phyloP scores from a whole-genome alignment of 2,113 vertebrate genomes.

The Girardinichthys multiradiatus region DNA sequence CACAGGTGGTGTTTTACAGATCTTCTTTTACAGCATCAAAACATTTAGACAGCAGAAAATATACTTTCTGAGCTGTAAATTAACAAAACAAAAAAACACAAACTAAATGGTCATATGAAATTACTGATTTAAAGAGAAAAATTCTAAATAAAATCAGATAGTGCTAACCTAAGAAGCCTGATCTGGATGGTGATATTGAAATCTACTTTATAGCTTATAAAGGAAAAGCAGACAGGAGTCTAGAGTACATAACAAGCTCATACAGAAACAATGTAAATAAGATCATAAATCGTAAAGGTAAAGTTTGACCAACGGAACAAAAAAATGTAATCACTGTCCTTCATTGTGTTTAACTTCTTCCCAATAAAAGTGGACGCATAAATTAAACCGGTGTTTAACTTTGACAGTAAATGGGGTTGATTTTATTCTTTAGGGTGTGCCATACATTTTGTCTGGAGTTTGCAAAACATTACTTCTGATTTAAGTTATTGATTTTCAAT shows the following conservation, averaged over 20 bases:
- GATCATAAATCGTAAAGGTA: background rate
- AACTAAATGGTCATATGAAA: too few species aligned
- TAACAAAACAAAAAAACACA: background rate
- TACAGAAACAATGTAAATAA: too few species aligned
- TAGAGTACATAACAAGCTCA: background rate
- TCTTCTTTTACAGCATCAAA: background rate
- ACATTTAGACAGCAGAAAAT: too few species aligned
- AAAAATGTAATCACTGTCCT: background rate
- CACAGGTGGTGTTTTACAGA: conserved; percentile 48
- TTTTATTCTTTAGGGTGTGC: too few species aligned
- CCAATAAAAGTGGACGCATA: too few species aligned
- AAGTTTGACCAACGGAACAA: background rate
- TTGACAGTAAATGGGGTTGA: too few species aligned
- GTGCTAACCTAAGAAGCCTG: too few species aligned
- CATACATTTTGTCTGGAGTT: background rate
- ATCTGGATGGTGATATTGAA: background rate
- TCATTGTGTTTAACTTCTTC: background rate
- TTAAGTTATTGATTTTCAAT: background rate
- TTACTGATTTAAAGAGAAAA: too few species aligned
- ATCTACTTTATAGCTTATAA: background rate
- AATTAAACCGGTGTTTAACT: too few species aligned
- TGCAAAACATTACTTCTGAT: background rate
- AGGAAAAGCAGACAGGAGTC: background rate
- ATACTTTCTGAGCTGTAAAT: background rate
- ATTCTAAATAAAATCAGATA: too few species aligned